Evolutionary conservation across 2,113 vertebrate genomes (phyloP).

Genomic region (Phaethon lepturus): DNA sequence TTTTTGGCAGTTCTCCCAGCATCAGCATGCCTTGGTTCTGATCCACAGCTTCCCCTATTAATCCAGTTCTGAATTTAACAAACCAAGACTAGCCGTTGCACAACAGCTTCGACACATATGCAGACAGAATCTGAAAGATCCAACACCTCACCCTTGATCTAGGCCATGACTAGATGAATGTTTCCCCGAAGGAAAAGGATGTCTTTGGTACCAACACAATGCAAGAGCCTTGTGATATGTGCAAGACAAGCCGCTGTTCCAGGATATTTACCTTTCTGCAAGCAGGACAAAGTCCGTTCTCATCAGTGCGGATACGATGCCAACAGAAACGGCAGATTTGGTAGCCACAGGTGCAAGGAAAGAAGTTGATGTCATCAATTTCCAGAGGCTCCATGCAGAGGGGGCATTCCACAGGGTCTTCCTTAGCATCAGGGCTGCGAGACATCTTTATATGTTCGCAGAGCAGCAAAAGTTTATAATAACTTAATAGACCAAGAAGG

Average conservation of each 20-base stretch:
- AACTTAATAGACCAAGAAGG: constrained; percentile 78
- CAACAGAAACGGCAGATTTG: constrained; percentile 99
- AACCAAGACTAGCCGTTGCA: neutral
- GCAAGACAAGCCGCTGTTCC: constrained; percentile 17
- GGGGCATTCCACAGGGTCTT: constrained; percentile 98
- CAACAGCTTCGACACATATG: neutral
- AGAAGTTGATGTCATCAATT: constrained; percentile 99
- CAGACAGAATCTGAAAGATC: neutral
- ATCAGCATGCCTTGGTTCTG: constrained; percentile 2
- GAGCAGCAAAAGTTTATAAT: constrained; percentile 85
- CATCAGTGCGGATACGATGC: constrained; percentile 99
- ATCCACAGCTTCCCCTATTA: neutral
- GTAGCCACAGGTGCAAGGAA: constrained; percentile 99
- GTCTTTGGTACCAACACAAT: constrained; percentile 22
- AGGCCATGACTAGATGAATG: neutral
- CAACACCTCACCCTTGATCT: constrained; percentile 15
- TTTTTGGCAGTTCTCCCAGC: neutral
- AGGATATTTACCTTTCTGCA: constrained; percentile 93
- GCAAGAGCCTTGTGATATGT: neutral
- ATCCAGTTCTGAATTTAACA: neutral
- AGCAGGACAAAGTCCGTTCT: constrained; percentile 98
- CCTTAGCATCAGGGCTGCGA: constrained; percentile 96
- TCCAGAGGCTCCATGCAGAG: constrained; percentile 99
- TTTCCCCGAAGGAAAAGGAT: neutral
- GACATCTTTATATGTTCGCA: constrained; percentile 87